Evolutionary conservation across 2,888 invertebrate genomes (phyloP), one percentile per base, ranked within the genome.

Genomic region (Melipona beecheii): DNA sequence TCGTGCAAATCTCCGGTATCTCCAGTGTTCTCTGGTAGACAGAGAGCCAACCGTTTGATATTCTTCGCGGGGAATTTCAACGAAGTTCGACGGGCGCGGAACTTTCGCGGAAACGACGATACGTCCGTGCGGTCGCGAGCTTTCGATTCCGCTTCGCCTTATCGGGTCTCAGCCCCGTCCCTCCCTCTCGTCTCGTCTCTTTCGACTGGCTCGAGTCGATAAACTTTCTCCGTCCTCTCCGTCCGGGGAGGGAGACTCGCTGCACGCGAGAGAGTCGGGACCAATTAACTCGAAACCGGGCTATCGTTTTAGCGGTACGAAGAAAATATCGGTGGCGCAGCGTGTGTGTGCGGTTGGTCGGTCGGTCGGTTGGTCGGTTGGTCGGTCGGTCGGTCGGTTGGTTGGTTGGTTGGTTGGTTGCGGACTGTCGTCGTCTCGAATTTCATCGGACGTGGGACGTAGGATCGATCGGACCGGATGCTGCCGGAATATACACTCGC

Each of bases 1-100:
- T 88, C 90, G 92, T 92, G 92, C 90, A 92, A 92, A 92, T 92
- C 88, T 84, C 84, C 88, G 81, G 87, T 88, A 91, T 91, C 90
- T 43, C 43, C 43, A 43, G 43, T 1, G 43, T 27, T 27, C 43
- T 9, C 43, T 11, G 43, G 43, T 9, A 43, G 90, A 88, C 86
- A 19, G 86, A 19, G 86, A 76, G 87, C 85, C 87, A 88, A 86
- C 89, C 87, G 87, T 86, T 91, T 91, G 89, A 91, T 90, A 92
- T 92, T 91, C 90, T 87, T 84, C 88, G 85, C 87, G 83, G 81
- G 36, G 78, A 83, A 78, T 79, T 31, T 85, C 77, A 75, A 70
- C 70, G 21, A 36, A 49, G 11, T 27, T n/a, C 64, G 58, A 49
- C 58, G 52, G 36, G 19, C 27, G 36, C 19, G 49, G 17, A 73